A percentile compares a stretch with the other conserved stretches of the same genome.
Evolutionary conservation across 2,888 invertebrate species (phyloP).

Genomic region (Chesias legatella): DNA sequence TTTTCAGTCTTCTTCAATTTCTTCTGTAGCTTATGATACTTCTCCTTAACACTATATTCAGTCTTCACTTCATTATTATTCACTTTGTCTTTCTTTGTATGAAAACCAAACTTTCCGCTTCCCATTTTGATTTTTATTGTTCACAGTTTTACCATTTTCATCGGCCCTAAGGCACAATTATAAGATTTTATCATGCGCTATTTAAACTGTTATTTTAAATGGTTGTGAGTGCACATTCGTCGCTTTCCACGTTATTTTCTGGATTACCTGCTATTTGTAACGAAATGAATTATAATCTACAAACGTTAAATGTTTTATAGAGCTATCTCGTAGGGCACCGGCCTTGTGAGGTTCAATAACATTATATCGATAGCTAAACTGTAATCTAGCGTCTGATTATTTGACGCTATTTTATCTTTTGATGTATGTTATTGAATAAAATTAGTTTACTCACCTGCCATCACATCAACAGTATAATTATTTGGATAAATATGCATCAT

Average conservation of each 20-base stretch:
- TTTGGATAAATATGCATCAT: too few relatives aligned
- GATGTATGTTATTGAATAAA: background rate
- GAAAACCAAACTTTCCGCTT: slow-evolving; percentile 70
- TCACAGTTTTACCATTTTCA: slow-evolving; percentile 44
- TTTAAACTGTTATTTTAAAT: slow-evolving; percentile 31
- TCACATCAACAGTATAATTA: too few relatives aligned
- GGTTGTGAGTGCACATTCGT: slow-evolving; percentile 48
- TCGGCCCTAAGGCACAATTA: slow-evolving; percentile 41
- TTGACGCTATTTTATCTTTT: slow-evolving; percentile 43
- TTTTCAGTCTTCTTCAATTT: slow-evolving; percentile 76
- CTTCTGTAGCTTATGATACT: slow-evolving; percentile 69
- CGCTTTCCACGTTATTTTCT: slow-evolving; percentile 66
- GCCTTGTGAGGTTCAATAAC: slow-evolving; percentile 75
- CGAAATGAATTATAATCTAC: slow-evolving; percentile 66
- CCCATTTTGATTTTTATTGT: slow-evolving; percentile 63
- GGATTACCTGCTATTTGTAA: slow-evolving; percentile 67
- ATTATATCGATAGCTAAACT: slow-evolving; percentile 61
- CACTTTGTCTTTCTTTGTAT: slow-evolving; percentile 69
- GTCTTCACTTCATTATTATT: slow-evolving; percentile 52
- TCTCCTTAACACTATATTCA: slow-evolving; percentile 75
- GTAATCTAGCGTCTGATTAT: slow-evolving; percentile 67
- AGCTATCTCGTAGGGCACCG: slow-evolving; percentile 64
- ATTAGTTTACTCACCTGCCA: too few relatives aligned
- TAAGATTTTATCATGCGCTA: slow-evolving; percentile 44
- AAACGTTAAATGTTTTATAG: slow-evolving; percentile 76